Percentiles rank a stretch among this genome's conserved stretches.
phyloP scores from a whole-genome alignment of 2,113 vertebrate genomes.

The Hiodon alosoides region DNA sequence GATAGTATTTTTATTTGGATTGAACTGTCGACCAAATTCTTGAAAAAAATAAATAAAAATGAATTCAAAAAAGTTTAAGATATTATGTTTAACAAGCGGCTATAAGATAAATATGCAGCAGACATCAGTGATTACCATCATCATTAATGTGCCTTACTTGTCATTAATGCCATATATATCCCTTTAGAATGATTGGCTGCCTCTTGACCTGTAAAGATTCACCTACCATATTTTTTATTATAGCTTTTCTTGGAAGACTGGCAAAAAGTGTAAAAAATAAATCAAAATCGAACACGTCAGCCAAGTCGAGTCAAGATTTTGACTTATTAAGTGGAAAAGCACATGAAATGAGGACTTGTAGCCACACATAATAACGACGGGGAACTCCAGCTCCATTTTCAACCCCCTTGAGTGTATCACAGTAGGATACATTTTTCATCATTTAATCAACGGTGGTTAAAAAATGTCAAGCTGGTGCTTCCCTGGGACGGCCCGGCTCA shows the following conservation, averaged over 20 bases:
- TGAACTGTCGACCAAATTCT: too few species aligned
- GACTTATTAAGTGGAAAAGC: constrained; percentile 34
- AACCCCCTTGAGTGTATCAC: constrained; percentile 17
- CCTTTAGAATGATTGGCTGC: not conserved
- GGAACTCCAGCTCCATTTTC: constrained; percentile 38
- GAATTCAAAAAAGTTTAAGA: too few species aligned
- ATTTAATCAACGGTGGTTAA: constrained; percentile 26
- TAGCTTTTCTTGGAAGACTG: constrained; percentile 22
- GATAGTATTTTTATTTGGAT: too few species aligned
- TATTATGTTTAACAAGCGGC: too few species aligned
- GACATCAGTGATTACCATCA: too few species aligned
- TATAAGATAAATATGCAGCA: too few species aligned
- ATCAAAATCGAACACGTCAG: constrained; percentile 23
- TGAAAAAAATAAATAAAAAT: too few species aligned
- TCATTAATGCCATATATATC: too few species aligned
- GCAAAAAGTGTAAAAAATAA: constrained; percentile 30
- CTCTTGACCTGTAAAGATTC: not conserved
- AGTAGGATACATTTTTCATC: constrained; percentile 31
- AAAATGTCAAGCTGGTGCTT: constrained; percentile 17
- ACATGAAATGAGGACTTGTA: not conserved
- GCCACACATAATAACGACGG: constrained; percentile 15
- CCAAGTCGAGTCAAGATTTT: constrained; percentile 19
- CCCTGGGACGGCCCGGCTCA: constrained; percentile 37
- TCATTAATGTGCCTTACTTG: too few species aligned
- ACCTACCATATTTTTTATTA: not conserved